A percentile compares a stretch with the other conserved stretches of the same genome.
Conservation (phyloP, 2,888 invertebrate genomes). For the Cryptophagus acutangulus region DNA sequence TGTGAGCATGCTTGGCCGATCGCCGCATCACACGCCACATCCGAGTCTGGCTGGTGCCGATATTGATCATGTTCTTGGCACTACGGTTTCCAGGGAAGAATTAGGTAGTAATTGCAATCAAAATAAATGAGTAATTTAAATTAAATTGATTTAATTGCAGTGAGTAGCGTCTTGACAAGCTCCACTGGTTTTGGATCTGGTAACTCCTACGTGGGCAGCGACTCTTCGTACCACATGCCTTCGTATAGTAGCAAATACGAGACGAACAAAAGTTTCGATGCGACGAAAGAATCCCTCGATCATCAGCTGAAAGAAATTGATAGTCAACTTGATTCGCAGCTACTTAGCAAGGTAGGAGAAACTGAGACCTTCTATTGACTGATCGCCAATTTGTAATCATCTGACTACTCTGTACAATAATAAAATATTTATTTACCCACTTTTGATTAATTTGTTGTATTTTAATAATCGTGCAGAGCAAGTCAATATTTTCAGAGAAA, state of each 20-base stretch:
- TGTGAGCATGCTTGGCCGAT: slow-evolving; percentile 52
- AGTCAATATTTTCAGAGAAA: slow-evolving; percentile 26
- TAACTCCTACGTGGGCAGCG: slow-evolving; percentile 55
- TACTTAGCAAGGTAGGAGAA: slow-evolving; percentile 57
- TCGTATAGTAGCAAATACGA: slow-evolving; percentile 49
- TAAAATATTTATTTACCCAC: slow-evolving; percentile 4
- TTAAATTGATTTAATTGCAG: slow-evolving; percentile 35
- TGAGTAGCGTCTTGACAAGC: slow-evolving; percentile 56
- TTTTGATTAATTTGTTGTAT: slow-evolving; percentile 2
- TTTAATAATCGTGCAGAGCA: slow-evolving; percentile 28
- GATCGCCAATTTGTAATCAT: slow-evolving; percentile 16
- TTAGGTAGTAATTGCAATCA: slow-evolving; percentile 39
- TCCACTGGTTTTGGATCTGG: slow-evolving; percentile 56
- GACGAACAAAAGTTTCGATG: slow-evolving; percentile 62
- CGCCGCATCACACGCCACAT: slow-evolving; percentile 52
- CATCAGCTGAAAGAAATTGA: slow-evolving; percentile 78
- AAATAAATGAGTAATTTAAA: neutral
- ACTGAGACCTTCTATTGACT: slow-evolving; percentile 49
- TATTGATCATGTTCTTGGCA: slow-evolving; percentile 47
- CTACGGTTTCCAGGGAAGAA: slow-evolving; percentile 49
- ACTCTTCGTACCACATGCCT: slow-evolving; percentile 51
- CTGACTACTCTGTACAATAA: slow-evolving; percentile 10
- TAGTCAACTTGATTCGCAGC: slow-evolving; percentile 67
- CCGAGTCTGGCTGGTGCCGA: slow-evolving; percentile 50
- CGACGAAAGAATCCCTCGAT: slow-evolving; percentile 70